Base-by-base conservation (phyloP, 2,113 vertebrate species). In the Eretmochelys imbricata region DNA sequence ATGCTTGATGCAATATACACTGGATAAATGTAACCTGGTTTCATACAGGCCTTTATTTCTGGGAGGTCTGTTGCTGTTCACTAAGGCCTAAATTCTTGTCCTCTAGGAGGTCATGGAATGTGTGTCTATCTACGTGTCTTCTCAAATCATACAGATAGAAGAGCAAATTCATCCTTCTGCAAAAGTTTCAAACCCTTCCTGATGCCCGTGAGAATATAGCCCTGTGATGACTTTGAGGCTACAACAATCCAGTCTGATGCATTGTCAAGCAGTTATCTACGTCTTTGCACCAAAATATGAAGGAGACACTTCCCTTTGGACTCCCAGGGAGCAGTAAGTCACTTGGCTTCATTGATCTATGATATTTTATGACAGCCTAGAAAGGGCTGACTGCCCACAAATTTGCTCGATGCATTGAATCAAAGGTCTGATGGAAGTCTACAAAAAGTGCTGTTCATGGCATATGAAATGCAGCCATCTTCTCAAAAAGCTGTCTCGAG, bases 11-110 rank as follows among this genome's bases (percentile, higher is more conserved):
- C 88, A 92, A 92, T 97, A 96, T 89, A 94, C 89, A 86, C 86
- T 96, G 95, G 95, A 96, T 94, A 97, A 96, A 95, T 89, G 93
- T 95, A 96, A 94, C 91, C 96, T 97, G 95, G 95, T 96, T 97
- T 94, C 93, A 97, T 97, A 96, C 96, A 95, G 91, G 89, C 96
- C 93, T 95, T 97, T 96, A 96, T 97, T 95, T 97, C 94, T 97
- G 89, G 95, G 95, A 97, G 94, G 93, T 97, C 96, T 96, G 96
- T 94, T 94, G 94, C 96, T 95, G 95, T 96, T 97, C 96, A 96
- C 91, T 0, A 6, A 92, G 96, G 89, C 22, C 42, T 96, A 96
- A 96, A 97, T 96, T 95, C 95, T 95, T 97, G 97, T 96, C 97
- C 96, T 97, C 89, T 93, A 95, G 96, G 95, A 95, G 94, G 94